A percentile compares a stretch with the other conserved stretches of the same genome.
Conservation (phyloP, 2,888 invertebrate genomes). For the Papilio demoleus region DNA sequence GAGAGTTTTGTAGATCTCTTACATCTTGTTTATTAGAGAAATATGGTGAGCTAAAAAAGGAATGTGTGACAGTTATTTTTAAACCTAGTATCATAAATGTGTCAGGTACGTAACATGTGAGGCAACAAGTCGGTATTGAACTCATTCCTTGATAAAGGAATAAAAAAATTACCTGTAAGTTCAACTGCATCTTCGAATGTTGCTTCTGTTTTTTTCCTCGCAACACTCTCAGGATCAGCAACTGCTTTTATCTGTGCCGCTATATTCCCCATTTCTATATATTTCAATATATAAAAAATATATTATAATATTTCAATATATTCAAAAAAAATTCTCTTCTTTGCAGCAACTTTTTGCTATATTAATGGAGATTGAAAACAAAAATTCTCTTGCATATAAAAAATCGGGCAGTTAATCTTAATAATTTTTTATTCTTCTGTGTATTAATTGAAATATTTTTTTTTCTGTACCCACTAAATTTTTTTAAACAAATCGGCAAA, state of each 20-base stretch:
- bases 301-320: constrained; percentile 2
- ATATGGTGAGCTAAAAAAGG: too few species aligned
- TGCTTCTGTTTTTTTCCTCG: constrained; percentile 56
- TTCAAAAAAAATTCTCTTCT: neutral
- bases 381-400: neutral
- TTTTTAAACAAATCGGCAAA: neutral
- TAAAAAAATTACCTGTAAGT: constrained; percentile 62
- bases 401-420: neutral
- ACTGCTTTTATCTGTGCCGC: constrained; percentile 40
- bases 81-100: neutral
- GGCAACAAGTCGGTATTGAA: neutral
- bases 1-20: too few species aligned
- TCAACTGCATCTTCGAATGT: constrained; percentile 77
- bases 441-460: neutral
- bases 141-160: neutral
- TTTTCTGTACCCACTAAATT: constrained; percentile 7
- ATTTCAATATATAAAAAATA: constrained; percentile 45
- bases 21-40: too few species aligned
- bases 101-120: neutral
- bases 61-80: neutral
- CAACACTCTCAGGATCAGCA: constrained; percentile 54
- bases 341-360: neutral
- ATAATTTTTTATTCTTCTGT: neutral
- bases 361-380: neutral
- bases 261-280: constrained; percentile 50